Evolutionary conservation across 2,113 vertebrate species (phyloP), one percentile per base, ranked within the genome.

Genomic region (Marmota monax): DNA sequence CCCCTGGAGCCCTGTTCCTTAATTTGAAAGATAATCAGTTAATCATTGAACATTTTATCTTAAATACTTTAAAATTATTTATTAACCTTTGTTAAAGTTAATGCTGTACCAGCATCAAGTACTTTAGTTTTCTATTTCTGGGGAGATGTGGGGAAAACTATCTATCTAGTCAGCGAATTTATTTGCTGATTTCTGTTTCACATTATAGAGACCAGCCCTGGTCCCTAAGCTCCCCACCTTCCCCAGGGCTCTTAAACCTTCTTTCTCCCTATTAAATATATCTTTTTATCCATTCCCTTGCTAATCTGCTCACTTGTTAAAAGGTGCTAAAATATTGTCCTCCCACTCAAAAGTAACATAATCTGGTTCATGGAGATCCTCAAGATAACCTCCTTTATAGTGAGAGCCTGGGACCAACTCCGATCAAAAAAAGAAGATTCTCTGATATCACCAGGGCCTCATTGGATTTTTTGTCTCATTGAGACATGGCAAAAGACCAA

Each of bases 11-110:
- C 11, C 22, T 82, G 23, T 37, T 92, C 32, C 39, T 73, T 78
- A 73, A 48, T 73, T 79, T 84, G 37, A 74, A 84, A 90, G 85
- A 76, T 92, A 82, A 88, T 65, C 61, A 48, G 69, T 96, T 87
- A 93, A 84, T 94, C 34, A 91, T 93, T 88, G 67, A 93, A 84
- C 37, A 23, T 76, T 77, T 96, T 93, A 90, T 74, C 70, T 78
- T 58, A 79, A 70, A 72, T 61, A 34, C 53, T 87, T 83, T 88
- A 53, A 83, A 78, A 58, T 82, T 83, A 20, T 42, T 94, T 69
- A 61, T 53, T 83, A 93, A 84, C 56, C 32, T 73, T 58, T 77
- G 34, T 65, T n/a, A 74, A 86, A 29, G 42, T 80, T 72, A 86
- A 20, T 86, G 79, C 32, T 86, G 23, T 63, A n/a, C 20, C 72